Evolutionary conservation across 2,113 vertebrate species (phyloP).

Genomic region (Pelobates fuscus): DNA sequence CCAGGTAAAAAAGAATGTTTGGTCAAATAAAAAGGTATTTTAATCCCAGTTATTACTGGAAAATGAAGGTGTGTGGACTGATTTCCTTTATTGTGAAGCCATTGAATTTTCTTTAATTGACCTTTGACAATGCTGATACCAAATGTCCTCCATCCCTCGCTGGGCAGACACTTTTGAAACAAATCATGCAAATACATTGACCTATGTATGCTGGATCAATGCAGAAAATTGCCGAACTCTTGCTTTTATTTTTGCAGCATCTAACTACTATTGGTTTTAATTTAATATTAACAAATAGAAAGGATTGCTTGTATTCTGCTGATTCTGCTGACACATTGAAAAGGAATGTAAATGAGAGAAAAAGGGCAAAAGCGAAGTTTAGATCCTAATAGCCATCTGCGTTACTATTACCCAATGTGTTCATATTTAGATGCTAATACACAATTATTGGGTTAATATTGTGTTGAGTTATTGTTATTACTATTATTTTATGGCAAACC

Average conservation of each 20-base stretch:
- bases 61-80: background rate
- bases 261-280: conserved; percentile 45
- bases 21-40: no score
- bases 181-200: conserved; percentile 50
- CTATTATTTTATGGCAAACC: no score
- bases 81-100: conserved; percentile 29
- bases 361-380: conserved; percentile 19
- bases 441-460: conserved; percentile 36
- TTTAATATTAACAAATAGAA: conserved; percentile 45
- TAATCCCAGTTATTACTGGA: background rate
- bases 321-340: conserved; percentile 41
- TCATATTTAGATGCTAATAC: conserved; percentile 19
- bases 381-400: no score
- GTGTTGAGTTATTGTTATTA: conserved; percentile 1
- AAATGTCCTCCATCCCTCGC: conserved; percentile 40
- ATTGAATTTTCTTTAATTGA: conserved; percentile 44
- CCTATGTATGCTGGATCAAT: conserved; percentile 50
- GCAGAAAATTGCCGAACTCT: conserved; percentile 46
- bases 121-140: conserved; percentile 49
- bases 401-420: no score
- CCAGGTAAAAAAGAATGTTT: no score
- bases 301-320: conserved; percentile 34
- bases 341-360: conserved; percentile 26
- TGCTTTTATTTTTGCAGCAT: conserved; percentile 42
- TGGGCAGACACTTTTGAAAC: conserved; percentile 45